Conservation (phyloP, 2,888 invertebrate genomes). For the Capitulum mitella region DNA sequence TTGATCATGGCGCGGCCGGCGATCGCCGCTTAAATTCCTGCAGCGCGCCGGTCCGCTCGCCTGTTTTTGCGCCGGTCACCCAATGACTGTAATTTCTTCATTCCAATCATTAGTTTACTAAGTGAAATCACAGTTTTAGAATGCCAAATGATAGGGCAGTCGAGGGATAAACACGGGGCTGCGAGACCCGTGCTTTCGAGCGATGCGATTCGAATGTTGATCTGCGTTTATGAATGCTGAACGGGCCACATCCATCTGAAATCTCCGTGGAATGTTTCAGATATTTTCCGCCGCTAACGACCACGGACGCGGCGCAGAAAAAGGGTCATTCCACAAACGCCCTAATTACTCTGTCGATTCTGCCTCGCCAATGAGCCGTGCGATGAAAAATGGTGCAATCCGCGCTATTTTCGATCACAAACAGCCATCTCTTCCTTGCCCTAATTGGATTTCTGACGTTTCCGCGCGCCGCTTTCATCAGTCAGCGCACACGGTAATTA, state of each 20-base stretch:
- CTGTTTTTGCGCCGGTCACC: constrained; percentile 13
- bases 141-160: constrained; percentile 17
- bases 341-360: background rate
- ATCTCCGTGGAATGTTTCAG: background rate
- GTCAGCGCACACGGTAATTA: background rate
- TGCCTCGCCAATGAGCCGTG: background rate
- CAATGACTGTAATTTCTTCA: constrained; percentile 25
- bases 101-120: constrained; percentile 26
- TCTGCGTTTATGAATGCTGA: constrained; percentile 16
- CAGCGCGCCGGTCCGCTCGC: background rate
- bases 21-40: constrained; percentile 11
- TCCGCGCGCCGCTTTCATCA: background rate
- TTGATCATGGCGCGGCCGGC: background rate
- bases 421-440: background rate
- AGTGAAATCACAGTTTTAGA: constrained; percentile 24
- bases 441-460: constrained; percentile 18
- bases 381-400: constrained; percentile 14
- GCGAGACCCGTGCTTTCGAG: background rate
- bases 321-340: constrained; percentile 19
- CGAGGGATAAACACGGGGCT: background rate
- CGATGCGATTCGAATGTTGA: constrained; percentile 9
- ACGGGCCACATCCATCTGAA: background rate
- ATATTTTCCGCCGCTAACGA: background rate
- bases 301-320: background rate
- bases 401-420: background rate